Conservation (phyloP, 2,888 invertebrate species). For the Heteromurus nitidus region DNA sequence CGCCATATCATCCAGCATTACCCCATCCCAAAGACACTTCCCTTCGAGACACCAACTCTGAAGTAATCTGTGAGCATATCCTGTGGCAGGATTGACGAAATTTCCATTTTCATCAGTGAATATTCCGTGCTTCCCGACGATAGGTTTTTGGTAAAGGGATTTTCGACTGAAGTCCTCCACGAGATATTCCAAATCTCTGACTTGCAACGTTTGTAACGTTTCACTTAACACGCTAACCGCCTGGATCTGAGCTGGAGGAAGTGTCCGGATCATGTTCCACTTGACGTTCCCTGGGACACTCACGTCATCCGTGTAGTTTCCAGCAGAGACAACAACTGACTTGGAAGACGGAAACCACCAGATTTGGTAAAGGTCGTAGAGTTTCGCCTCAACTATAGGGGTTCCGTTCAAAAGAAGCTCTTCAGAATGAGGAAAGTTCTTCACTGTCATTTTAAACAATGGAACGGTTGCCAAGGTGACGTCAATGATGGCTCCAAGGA, state of each 20-base stretch:
- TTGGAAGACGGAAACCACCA: conserved; percentile 46
- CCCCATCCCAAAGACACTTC: no score
- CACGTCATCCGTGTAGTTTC: no score
- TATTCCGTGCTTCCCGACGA: no score
- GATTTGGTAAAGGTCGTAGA: conserved; percentile 45
- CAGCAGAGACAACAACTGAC: conserved; percentile 20
- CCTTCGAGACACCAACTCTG: no score
- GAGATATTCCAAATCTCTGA: neutral
- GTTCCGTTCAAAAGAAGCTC: conserved; percentile 29
- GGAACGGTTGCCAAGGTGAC: conserved; percentile 34
- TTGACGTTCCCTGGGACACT: neutral
- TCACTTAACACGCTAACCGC: no score
- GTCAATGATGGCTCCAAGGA: conserved; percentile 54
- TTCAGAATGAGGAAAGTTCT: conserved; percentile 34
- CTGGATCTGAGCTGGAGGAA: conserved; percentile 1
- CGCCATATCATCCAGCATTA: no score
- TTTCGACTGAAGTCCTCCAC: conserved; percentile 39
- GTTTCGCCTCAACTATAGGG: neutral
- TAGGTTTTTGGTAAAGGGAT: conserved; percentile 35
- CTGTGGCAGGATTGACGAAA: no score
- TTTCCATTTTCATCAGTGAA: no score
- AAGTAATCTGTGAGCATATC: no score
- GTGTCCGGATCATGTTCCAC: conserved; percentile 30
- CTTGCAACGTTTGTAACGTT: no score
- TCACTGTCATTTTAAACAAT: conserved; percentile 45